phyloP scores from a whole-genome alignment of 2,888 invertebrate genomes.

The Melieria picta region DNA sequence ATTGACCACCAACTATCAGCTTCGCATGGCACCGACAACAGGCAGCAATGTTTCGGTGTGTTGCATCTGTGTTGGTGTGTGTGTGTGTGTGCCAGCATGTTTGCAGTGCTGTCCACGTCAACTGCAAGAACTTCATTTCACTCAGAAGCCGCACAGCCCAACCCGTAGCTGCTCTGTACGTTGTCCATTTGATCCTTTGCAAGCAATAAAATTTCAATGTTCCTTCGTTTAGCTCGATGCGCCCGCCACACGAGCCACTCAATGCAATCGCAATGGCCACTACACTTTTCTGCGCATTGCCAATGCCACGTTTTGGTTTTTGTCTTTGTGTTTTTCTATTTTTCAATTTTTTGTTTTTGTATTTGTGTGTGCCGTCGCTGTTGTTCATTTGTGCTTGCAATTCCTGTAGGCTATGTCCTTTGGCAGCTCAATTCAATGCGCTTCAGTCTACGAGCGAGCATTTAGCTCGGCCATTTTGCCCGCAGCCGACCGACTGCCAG shows the following conservation, averaged over 20 bases:
- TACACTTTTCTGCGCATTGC: background rate
- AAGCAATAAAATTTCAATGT: slow-evolving; percentile 37
- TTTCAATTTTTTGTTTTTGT: slow-evolving; percentile 4
- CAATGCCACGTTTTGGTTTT: background rate
- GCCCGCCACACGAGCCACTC: background rate
- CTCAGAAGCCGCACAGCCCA: background rate
- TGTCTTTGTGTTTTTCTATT: slow-evolving; percentile 1
- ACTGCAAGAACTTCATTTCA: background rate
- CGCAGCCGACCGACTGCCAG: background rate
- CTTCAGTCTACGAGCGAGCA: background rate
- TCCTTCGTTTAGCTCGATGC: slow-evolving; percentile 16
- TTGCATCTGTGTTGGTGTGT: background rate
- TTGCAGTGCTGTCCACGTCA: background rate
- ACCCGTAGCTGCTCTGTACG: background rate
- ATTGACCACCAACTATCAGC: no score
- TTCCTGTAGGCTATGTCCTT: background rate
- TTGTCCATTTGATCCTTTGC: slow-evolving; percentile 21
- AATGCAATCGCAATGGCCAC: background rate
- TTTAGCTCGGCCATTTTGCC: background rate
- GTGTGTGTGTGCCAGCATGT: background rate
- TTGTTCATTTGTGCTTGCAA: slow-evolving; percentile 20
- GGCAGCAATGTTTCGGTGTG: no score
- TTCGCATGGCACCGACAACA: background rate
- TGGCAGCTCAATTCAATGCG: background rate
- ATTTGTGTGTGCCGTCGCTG: background rate